Evolutionary conservation across 1,140 invertebrate species (phyloP), one percentile per base, ranked within the genome.

Genomic region (Samia ricini): DNA sequence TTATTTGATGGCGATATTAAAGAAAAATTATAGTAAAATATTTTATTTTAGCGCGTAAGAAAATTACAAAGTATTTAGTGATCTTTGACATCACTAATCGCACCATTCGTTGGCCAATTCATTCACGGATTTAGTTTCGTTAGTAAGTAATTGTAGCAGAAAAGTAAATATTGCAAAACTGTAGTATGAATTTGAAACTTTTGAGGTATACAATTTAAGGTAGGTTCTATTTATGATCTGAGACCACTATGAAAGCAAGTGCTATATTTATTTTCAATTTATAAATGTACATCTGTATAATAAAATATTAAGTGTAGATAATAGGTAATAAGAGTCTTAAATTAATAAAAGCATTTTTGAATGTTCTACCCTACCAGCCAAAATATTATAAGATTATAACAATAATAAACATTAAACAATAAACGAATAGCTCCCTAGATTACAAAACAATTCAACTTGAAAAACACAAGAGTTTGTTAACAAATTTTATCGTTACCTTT

Each of bases 401-500:
- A 18, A 42, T 23, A 66, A 62, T 56, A 72, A 24, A 61, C 49
- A 55, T 62, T 51, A 68, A 73, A 61, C 60, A 70, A 79, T 72
- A 68, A 73, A 63, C 60, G 33, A 72, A 71, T 65, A 57, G 56
- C 55, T 51, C 54, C 55, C 33, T 42, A 21, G 15, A 23, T 21
- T 52, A 52, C 5, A 23, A 48, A 23, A 52, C 51, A 21, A 52
- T 22, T 22, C 20, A 52, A 10, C 51, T 21, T 6, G 19, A 22
- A 10, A 56, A 23, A 24, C 54, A 56, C 22, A 26, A 23, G 22
- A 33, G 56, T 42, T n/a, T 66, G 66, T 76, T 76, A 81, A 81
- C 81, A 80, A 88, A 79, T 72, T 73, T 75, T 65, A 79, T 77
- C 71, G 72, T 77, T 76, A 78, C 71, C 70, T 79, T 76, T 76